Base-by-base conservation (phyloP, 1,140 invertebrate genomes). In the Zaprionus africanus region DNA sequence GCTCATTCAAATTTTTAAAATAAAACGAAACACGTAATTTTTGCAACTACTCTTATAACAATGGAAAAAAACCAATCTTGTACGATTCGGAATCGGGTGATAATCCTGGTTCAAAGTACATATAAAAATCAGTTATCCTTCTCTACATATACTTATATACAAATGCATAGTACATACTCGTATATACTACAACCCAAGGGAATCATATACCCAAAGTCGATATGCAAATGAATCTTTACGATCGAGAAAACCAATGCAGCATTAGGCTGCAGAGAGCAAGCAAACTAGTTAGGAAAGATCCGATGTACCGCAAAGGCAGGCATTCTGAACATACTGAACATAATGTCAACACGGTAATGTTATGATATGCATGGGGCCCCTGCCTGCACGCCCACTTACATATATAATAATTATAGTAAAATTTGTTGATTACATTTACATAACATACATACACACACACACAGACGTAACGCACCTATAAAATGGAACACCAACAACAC, bases 1-100 rank as follows among this genome's bases (percentile, higher is more conserved):
- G 86, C 72, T 90, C 85, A 90, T 90, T 90, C 79, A 82, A 90
- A 78, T 90, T 90, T 90, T 85, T 90, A 73, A 81, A 73, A 81
- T 61, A 56, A 73, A 79, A 73, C 79, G 68, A 56, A 69, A 78
- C 69, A 71, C 68, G 67, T 81, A 76, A 81, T 76, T 74, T 83
- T 86, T 86, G 79, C 69, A 88, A 85, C 79, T 90, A 61, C 64
- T 76, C 60, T 34, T 64, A 57, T 56, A 73, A 79, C 41, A 46
- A 34, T 34, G 31, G 9, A 11, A 34, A 34, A 31, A 78, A 78
- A 57, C 56, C 19, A 62, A 83, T 68, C 58, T 84, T 84, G 85
- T 88, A 90, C 54, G 76, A 84, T 79, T 90, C 72, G 70, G 74
- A 68, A 66, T 51, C 46, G 41, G 41, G 41, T 46, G 41, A 26